These are phyloP conservation scores for Orthonychiurus folsomi DNA, from an alignment of 2,888 invertebrate genomes.

Conservation along the genomic window DNA sequence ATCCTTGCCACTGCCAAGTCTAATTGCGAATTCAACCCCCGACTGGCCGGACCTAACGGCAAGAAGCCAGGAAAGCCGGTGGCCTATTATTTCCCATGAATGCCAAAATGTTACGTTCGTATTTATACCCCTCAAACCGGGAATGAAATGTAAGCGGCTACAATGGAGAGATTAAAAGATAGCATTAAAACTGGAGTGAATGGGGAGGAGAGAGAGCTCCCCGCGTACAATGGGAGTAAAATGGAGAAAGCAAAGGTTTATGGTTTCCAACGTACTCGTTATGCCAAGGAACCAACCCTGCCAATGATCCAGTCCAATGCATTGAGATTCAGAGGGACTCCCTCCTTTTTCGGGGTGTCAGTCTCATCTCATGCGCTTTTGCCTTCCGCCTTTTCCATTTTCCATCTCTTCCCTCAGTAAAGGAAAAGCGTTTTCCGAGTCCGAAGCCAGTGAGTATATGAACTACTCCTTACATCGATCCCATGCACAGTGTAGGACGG, in stretches of 20 bases:
- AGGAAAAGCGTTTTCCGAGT: too few species aligned
- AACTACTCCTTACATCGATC: not conserved
- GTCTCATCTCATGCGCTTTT: not conserved
- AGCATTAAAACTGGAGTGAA: not conserved
- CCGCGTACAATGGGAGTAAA: not conserved
- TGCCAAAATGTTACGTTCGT: not conserved
- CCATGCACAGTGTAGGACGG: not conserved
- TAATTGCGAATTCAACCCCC: too few species aligned
- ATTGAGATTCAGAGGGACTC: not conserved
- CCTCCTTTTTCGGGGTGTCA: too few species aligned
- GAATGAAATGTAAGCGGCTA: too few species aligned
- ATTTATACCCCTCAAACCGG: not conserved
- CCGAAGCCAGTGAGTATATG: too few species aligned
- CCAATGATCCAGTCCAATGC: too few species aligned
- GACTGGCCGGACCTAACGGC: too few species aligned
- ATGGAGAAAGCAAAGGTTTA: conserved; percentile 1
- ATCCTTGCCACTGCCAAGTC: too few species aligned
- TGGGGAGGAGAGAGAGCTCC: not conserved
- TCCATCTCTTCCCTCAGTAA: not conserved
- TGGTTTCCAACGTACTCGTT: too few species aligned
- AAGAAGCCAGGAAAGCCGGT: not conserved
- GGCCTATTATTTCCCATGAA: not conserved
- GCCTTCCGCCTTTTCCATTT: not conserved
- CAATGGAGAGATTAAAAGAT: conserved; percentile 1
- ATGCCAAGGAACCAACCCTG: too few species aligned